Evolutionary conservation across 2,888 invertebrate genomes (phyloP), one percentile per base, ranked within the genome.

Genomic region (Drosophila putrida): DNA sequence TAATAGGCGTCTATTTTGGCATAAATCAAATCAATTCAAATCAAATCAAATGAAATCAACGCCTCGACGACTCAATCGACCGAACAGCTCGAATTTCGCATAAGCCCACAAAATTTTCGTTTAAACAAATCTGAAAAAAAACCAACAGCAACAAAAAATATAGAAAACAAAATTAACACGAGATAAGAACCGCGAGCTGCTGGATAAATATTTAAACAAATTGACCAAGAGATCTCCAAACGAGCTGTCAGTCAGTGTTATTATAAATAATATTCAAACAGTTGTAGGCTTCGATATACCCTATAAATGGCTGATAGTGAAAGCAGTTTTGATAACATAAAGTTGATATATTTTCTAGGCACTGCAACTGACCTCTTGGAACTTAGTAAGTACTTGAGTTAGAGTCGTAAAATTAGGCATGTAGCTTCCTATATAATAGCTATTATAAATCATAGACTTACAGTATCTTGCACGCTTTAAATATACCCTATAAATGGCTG

Each of bases 21-120:
- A 72, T 76, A 76, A 68, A 76, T 75, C 72, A 75, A 71, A 64
- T 75, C 65, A 65, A 46, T 55, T 38, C 31, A 54, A 62, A 62
- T 61, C 13, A 38, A 61, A 61, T 61, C 46, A 55, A 62, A 61
- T 61, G 38, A 55, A 62, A 62, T 62, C 55, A 62, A 64, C 72
- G 69, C 68, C 55, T 49, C 47, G 13, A 76, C 77, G 25, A 51
- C 73, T 75, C 75, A 76, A 75, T 47, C 54, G 25, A 20, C 47
- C 39, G 9, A 46, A 25, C 15, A 27, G 38, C 43, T 71, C 60
- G 20, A 53, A 70, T 80, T 72, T 82, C 70, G 68, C 79, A 58
- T 41, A 44, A 66, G 28, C 9, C 9, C 33, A 31, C 3, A 33
- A 55, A 41, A 41, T 49, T 13, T 49, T 62, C n/a, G 54, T 62